Conservation (phyloP, 2,797 vertebrate species). For the Poecilia gillii region DNA sequence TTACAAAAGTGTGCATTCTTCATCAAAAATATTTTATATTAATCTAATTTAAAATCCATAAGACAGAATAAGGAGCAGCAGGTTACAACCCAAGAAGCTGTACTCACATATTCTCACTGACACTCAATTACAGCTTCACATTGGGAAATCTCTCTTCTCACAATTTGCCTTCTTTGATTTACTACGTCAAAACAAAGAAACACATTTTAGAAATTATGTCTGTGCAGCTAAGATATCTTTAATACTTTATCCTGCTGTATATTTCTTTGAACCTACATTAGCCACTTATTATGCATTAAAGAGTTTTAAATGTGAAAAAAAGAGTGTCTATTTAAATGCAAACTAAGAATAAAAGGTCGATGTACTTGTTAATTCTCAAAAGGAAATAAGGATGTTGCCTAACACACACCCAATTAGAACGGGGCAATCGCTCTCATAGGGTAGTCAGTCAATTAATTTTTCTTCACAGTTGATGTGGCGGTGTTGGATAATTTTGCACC, state of each 20-base stretch:
- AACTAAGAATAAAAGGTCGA: not conserved
- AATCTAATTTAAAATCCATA: conserved; percentile 28
- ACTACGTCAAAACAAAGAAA: conserved; percentile 42
- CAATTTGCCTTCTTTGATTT: conserved; percentile 27
- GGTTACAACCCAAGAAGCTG: conserved; percentile 37
- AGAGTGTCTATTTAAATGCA: not conserved
- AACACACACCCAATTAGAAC: not conserved
- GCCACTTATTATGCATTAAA: not conserved
- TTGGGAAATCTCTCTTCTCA: conserved; percentile 40
- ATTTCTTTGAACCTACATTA: not conserved
- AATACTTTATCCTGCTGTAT: not conserved
- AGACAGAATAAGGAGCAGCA: conserved; percentile 28
- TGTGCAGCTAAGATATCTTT: not conserved
- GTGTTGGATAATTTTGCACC: conserved; percentile 1
- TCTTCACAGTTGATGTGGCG: not conserved
- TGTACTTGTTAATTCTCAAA: not conserved
- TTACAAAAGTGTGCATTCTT: not conserved
- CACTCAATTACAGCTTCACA: conserved; percentile 46
- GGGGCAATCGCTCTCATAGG: not conserved
- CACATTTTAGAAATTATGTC: conserved; percentile 25
- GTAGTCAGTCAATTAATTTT: not conserved
- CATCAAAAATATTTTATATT: conserved; percentile 2
- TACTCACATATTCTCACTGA: conserved; percentile 37
- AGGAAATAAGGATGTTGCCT: not conserved
- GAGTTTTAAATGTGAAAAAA: not conserved